A percentile compares a stretch with the other conserved stretches of the same genome.
phyloP scores from a whole-genome alignment of 1,140 invertebrate species.

The Drosophila nikananu region DNA sequence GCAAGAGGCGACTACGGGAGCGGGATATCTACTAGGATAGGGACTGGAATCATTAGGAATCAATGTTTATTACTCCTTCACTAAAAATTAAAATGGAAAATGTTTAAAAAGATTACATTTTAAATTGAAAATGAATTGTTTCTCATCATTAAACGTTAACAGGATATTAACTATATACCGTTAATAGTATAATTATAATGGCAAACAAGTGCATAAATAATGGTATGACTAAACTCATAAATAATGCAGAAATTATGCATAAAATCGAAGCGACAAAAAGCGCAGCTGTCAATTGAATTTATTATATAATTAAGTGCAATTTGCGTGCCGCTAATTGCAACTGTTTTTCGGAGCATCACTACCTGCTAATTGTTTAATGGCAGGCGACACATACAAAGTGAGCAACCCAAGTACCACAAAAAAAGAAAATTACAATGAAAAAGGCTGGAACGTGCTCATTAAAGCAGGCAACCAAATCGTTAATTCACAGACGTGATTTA shows the following conservation, averaged over 20 bases:
- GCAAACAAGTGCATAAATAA: slow-evolving; percentile 73
- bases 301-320: slow-evolving; percentile 79
- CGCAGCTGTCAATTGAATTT: slow-evolving; percentile 77
- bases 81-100: not conserved
- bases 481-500: slow-evolving; percentile 37
- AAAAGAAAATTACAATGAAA: slow-evolving; percentile 19
- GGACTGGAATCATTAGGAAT: not conserved
- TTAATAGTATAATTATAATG: slow-evolving; percentile 50
- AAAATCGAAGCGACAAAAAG: slow-evolving; percentile 34
- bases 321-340: slow-evolving; percentile 71
- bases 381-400: slow-evolving; percentile 15
- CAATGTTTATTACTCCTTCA: not conserved
- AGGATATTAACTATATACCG: slow-evolving; percentile 22
- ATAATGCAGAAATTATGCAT: slow-evolving; percentile 58
- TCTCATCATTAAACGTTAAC: not conserved
- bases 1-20: slow-evolving; percentile 31
- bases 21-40: slow-evolving; percentile 34
- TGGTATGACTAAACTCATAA: slow-evolving; percentile 67
- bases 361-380: slow-evolving; percentile 65
- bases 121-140: not conserved
- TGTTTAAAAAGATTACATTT: too few species aligned
- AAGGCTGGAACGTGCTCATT: slow-evolving; percentile 13
- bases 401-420: slow-evolving; percentile 2
- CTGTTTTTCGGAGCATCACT: slow-evolving; percentile 61
- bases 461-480: slow-evolving; percentile 29